Evolutionary conservation across 2,113 vertebrate genomes (phyloP).

Genomic region (Stercorarius parasiticus): DNA sequence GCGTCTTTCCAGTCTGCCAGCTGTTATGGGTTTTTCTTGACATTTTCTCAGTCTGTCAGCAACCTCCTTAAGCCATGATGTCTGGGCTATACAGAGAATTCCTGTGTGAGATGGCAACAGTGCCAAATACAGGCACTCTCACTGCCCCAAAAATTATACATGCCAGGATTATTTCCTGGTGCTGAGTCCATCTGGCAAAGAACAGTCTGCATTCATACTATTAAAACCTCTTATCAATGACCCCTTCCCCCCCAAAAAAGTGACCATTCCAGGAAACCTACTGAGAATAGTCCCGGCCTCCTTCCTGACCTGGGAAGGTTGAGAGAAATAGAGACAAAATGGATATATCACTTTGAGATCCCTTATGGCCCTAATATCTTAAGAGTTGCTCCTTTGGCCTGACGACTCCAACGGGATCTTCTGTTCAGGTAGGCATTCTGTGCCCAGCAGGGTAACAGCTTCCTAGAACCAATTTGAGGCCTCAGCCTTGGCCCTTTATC

Average conservation of each 20-base stretch:
- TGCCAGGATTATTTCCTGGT: not conserved
- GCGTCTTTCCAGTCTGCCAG: not conserved
- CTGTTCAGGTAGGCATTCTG: not conserved
- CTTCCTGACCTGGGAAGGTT: not conserved
- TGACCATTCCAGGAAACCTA: not conserved
- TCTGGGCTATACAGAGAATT: not conserved
- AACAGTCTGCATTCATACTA: not conserved
- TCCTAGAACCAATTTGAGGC: fast-evolving
- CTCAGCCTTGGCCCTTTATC: not conserved
- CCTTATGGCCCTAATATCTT: not conserved
- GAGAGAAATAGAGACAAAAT: not conserved
- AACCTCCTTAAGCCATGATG: fast-evolving
- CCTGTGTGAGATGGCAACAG: not conserved
- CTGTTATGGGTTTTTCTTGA: not conserved
- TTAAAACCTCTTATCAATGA: not conserved
- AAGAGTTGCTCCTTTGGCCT: not conserved
- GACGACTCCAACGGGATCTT: not conserved
- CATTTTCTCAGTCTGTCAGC: not conserved
- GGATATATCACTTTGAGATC: not conserved
- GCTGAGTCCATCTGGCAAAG: not conserved
- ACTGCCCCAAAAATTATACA: not conserved
- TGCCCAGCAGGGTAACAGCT: fast-evolving
- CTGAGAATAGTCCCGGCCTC: not conserved
- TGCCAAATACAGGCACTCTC: not conserved
- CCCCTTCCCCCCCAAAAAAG: fast-evolving